Evolutionary conservation across 2,797 vertebrate species (phyloP).

Genomic region (Lepilemur septentrionalis): DNA sequence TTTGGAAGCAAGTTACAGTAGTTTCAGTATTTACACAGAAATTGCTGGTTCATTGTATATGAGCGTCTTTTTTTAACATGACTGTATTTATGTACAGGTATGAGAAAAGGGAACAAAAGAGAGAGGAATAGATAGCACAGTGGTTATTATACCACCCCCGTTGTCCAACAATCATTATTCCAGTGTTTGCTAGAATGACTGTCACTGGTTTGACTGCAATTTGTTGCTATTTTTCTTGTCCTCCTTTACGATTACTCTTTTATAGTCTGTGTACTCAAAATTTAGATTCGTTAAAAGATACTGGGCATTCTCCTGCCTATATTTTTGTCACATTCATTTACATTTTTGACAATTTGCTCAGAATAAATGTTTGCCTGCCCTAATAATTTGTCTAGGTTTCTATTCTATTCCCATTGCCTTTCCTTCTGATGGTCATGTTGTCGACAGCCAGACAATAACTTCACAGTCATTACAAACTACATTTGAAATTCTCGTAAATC

Average conservation of each 20-base stretch:
- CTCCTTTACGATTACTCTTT: not conserved
- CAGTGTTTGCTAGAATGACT: not conserved
- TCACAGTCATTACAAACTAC: not conserved
- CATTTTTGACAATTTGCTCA: not conserved
- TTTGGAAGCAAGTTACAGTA: conserved; percentile 28
- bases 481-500: not conserved
- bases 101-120: not conserved
- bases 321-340: conserved; percentile 1
- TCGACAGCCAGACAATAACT: not conserved
- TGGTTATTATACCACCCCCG: not conserved
- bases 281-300: not conserved
- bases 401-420: not conserved
- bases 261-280: not conserved
- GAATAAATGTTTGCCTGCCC: not conserved
- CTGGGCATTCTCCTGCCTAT: not conserved
- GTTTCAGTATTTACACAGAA: not conserved
- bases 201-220: not conserved
- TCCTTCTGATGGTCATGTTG: not conserved
- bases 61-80: not conserved
- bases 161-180: not conserved
- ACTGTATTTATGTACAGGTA: not conserved
- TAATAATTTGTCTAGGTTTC: not conserved
- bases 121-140: not conserved
- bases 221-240: not conserved
- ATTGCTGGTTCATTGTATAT: not conserved